Conservation (phyloP, 92 coral and sea anemone genomes). For the Micromussa lordhowensis region DNA sequence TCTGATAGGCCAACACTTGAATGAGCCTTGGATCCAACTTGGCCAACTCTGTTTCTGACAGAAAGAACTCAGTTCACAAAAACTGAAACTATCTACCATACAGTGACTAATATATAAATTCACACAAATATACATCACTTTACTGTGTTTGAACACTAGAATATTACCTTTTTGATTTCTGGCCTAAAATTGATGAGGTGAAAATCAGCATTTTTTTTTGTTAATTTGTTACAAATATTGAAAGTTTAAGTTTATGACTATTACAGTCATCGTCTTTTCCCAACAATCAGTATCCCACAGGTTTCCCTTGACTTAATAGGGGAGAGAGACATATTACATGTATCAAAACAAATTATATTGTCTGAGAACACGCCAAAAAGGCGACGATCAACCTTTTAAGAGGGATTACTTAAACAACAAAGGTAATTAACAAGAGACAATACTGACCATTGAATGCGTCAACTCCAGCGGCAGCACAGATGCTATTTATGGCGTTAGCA, state of each 20-base stretch:
- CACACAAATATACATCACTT: too few relatives aligned
- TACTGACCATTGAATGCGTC: conserved; percentile 97
- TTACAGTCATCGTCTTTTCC: too few relatives aligned
- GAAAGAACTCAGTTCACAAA: conserved; percentile 41
- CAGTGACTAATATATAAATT: neutral
- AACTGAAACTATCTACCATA: neutral
- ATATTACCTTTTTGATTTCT: too few relatives aligned
- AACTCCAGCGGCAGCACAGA: conserved; percentile 97
- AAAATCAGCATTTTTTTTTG: too few relatives aligned
- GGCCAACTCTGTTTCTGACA: conserved; percentile 91
- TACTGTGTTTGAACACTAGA: neutral
- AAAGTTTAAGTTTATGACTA: too few relatives aligned
- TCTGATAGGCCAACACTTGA: conserved; percentile 96
- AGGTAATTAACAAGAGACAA: neutral
- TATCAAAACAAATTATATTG: too few relatives aligned
- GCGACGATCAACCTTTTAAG: neutral
- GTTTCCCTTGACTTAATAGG: too few relatives aligned
- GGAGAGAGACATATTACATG: too few relatives aligned
- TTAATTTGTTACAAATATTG: too few relatives aligned
- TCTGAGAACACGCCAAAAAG: too few relatives aligned
- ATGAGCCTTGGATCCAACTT: conserved; percentile 95
- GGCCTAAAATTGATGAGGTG: too few relatives aligned
- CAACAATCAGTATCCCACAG: too few relatives aligned
- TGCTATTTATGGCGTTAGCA: conserved; percentile 95
- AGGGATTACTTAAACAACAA: neutral